Evolutionary conservation across 1,140 invertebrate species (phyloP), one percentile per base, ranked within the genome.

Genomic region (Pseudomyrmex dendroicus): DNA sequence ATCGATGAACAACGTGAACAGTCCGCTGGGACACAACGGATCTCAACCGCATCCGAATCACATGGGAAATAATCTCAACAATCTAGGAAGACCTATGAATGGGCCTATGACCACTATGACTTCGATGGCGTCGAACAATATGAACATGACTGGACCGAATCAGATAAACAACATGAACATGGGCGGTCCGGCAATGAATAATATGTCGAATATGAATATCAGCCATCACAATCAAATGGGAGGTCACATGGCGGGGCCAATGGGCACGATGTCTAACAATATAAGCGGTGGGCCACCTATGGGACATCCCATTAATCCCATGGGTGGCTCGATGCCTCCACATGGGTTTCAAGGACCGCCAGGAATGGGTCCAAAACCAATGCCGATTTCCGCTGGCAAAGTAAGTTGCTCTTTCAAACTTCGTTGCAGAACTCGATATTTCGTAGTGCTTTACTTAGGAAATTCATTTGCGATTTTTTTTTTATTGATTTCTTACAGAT

Each of bases 301-400:
- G 89, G 93, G 93, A 15, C 94, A 94, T 91, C 93, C 93, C 1
- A 94, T 95, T 74, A 94, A 93, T 73, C 64, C 73, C 12, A 94
- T 94, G 84, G 91, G 89, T 35, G 92, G 92, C 5, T 90, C 93
- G 13, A 91, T 94, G 89, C 92, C 93, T 20, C 93, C 92, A 13
- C 94, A 94, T 92, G 95, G 94, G 59, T 93, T 94, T 83, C 93
- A 95, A 88, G 92, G 94, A 70, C 92, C 94, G 56, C 93, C 93
- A 1, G 91, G 93, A 35, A 93, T 94, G 92, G 93, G 94, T 56
- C 95, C 95, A 10, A 96, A 96, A 89, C 97, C 97, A 35, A 98
- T 98, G 97, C 97, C 97, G 89, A 97, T 98, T 66, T 97, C 97
- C 93, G 97, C 97, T 59, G 97, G 97, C 54, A 98, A 98, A 95